These are phyloP conservation scores for Coracopsis vasa DNA, from an alignment of 2,113 vertebrate species.

Conservation along the genomic window DNA sequence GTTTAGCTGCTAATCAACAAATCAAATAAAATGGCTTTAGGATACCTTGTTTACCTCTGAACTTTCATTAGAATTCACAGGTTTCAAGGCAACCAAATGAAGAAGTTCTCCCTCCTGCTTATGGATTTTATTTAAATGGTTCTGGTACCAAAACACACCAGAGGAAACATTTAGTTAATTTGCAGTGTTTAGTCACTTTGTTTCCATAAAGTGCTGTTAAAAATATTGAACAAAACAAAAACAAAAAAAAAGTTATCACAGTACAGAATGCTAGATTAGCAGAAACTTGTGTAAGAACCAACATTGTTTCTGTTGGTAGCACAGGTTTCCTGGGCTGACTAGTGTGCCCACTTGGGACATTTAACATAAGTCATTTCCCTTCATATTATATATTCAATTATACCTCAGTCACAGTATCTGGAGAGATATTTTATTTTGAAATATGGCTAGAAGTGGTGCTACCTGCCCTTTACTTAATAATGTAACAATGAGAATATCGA, in stretches of 20 bases:
- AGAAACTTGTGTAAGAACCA: background rate
- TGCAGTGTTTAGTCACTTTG: background rate
- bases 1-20: background rate
- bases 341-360: background rate
- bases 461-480: background rate
- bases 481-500: background rate
- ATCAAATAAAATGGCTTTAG: background rate
- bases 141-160: background rate
- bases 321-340: background rate
- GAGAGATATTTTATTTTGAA: background rate
- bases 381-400: background rate
- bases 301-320: background rate
- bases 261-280: background rate
- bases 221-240: background rate
- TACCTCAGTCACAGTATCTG: background rate
- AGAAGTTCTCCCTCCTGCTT: background rate
- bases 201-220: background rate
- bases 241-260: background rate
- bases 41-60: background rate
- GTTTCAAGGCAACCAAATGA: background rate
- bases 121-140: background rate
- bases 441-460: background rate
- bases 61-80: background rate
- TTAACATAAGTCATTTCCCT: background rate
- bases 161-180: background rate